These are phyloP conservation scores for Microcebus griseorufus DNA, from an alignment of 2,113 vertebrate genomes.

Conservation along the genomic window DNA sequence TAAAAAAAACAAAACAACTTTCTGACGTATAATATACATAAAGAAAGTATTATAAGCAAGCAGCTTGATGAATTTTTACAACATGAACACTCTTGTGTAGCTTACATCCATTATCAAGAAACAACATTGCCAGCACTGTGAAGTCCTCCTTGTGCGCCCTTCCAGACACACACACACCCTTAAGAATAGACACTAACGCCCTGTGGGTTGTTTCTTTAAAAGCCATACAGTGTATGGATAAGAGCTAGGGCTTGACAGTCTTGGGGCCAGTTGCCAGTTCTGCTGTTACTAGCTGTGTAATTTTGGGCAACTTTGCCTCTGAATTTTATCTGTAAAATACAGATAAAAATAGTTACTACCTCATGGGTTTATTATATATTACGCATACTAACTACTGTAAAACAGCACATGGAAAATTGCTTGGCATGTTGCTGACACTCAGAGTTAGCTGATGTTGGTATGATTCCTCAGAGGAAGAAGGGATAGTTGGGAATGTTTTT, in stretches of 20 bases:
- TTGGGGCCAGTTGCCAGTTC: neutral
- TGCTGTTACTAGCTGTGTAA: neutral
- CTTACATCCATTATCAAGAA: neutral
- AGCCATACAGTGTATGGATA: neutral
- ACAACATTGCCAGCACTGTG: neutral
- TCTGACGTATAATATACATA: neutral
- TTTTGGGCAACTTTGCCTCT: slow-evolving; percentile 12
- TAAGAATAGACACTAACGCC: neutral
- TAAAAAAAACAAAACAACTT: neutral
- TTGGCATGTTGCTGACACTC: neutral
- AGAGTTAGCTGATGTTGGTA: neutral
- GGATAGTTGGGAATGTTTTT: neutral
- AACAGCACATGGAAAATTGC: neutral
- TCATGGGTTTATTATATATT: neutral
- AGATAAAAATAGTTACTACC: neutral
- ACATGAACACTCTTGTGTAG: neutral
- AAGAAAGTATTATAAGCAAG: neutral
- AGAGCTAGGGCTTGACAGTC: neutral
- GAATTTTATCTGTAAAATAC: slow-evolving; percentile 41
- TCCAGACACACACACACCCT: neutral
- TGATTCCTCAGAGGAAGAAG: neutral
- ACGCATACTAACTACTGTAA: neutral
- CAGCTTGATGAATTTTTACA: neutral
- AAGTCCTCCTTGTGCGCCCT: neutral
- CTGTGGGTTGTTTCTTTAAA: neutral